phyloP scores from a whole-genome alignment of 2,888 invertebrate genomes.

The Xestia ashworthii region DNA sequence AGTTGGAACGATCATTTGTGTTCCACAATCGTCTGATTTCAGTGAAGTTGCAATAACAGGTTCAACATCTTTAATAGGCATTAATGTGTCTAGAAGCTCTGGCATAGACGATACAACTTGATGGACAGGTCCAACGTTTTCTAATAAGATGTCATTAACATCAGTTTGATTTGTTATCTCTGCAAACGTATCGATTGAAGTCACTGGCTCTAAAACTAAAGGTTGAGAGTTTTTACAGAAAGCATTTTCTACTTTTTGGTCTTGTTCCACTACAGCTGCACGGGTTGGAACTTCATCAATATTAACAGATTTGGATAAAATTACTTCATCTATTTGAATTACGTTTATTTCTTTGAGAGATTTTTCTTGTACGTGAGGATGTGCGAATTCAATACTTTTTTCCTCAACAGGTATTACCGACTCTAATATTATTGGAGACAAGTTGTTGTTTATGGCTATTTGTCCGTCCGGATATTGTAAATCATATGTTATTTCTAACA shows the following conservation, averaged over 20 bases:
- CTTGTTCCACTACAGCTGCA: not conserved
- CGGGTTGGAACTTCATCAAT: not conserved
- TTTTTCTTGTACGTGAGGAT: too few species aligned
- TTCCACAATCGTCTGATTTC: not conserved
- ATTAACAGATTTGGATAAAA: conserved; percentile 20
- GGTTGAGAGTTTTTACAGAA: conserved; percentile 13
- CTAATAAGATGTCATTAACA: not conserved
- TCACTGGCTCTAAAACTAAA: conserved; percentile 9
- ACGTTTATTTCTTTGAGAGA: not conserved
- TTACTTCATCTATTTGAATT: conserved; percentile 18
- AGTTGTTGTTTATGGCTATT: not conserved
- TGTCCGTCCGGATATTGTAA: not conserved
- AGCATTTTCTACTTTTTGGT: not conserved
- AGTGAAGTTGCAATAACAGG: not conserved
- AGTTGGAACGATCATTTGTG: not conserved
- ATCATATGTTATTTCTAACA: not conserved
- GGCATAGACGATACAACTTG: conserved; percentile 7
- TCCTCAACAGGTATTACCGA: conserved; percentile 18
- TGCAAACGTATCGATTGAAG: not conserved
- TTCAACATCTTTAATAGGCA: not conserved
- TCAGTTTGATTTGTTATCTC: not conserved
- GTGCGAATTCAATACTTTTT: not conserved
- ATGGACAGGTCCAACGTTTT: not conserved
- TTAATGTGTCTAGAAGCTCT: conserved; percentile 10
- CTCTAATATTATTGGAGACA: conserved; percentile 20